These are phyloP conservation scores for Hydropsyche tenuis DNA, from an alignment of 1,140 invertebrate species.

Conservation along the genomic window DNA sequence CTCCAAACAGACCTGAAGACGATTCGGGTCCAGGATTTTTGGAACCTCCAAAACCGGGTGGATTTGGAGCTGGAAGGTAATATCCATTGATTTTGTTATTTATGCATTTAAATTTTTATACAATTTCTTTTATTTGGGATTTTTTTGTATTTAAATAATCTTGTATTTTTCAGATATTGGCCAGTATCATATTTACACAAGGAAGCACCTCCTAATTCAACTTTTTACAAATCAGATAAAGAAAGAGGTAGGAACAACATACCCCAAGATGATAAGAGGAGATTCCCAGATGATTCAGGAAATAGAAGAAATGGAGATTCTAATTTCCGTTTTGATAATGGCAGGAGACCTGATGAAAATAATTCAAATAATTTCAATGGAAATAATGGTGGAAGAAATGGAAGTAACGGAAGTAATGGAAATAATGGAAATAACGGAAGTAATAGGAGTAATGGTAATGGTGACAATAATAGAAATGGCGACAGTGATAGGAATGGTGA, in stretches of 20 bases:
- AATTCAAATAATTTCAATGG: neutral
- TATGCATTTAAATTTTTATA: slow-evolving; percentile 15
- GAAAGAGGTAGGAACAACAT: slow-evolving; percentile 47
- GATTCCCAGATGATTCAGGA: slow-evolving; percentile 9
- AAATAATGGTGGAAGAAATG: slow-evolving; percentile 52
- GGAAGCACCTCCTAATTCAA: slow-evolving; percentile 60
- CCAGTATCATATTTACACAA: slow-evolving; percentile 62
- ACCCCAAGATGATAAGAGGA: slow-evolving; percentile 46
- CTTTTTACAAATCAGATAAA: slow-evolving; percentile 59
- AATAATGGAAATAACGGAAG: too few species aligned
- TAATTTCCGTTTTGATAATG: slow-evolving; percentile 50
- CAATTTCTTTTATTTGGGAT: neutral
- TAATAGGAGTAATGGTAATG: too few species aligned
- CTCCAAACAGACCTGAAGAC: slow-evolving; percentile 38
- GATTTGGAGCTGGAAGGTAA: slow-evolving; percentile 57
- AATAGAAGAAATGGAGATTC: slow-evolving; percentile 7
- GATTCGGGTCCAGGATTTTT: slow-evolving; percentile 44
- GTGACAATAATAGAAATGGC: too few species aligned
- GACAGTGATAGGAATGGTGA: too few species aligned
- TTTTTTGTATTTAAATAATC: slow-evolving; percentile 16
- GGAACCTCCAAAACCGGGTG: slow-evolving; percentile 53
- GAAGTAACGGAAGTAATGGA: too few species aligned
- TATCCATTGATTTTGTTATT: neutral
- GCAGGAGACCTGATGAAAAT: slow-evolving; percentile 9
- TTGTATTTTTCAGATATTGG: slow-evolving; percentile 62